Conservation (phyloP, 2,113 vertebrate species). For the Prunella himalayana region DNA sequence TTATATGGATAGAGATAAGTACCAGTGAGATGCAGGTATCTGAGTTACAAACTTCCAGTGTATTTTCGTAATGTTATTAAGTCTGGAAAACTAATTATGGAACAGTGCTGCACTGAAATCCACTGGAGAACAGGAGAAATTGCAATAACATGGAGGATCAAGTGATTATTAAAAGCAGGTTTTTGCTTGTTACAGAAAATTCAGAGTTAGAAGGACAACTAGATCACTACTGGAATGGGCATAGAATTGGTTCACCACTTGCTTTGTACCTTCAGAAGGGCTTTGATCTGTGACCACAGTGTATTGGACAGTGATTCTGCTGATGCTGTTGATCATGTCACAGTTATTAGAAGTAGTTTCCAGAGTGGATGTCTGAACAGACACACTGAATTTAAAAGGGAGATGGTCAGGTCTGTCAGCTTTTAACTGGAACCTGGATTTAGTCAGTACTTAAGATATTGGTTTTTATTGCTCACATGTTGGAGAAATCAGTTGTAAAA, state of each 20-base stretch:
- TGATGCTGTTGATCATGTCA: background rate
- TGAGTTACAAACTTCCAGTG: background rate
- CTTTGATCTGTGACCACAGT: background rate
- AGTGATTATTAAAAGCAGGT: background rate
- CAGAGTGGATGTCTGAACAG: background rate
- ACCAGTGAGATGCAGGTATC: background rate
- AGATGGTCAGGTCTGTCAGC: background rate
- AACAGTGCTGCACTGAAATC: background rate
- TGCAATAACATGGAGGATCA: background rate
- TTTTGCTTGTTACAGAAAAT: background rate
- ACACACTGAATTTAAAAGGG: background rate
- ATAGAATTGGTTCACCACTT: background rate
- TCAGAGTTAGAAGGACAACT: background rate
- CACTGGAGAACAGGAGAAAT: background rate
- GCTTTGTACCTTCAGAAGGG: background rate
- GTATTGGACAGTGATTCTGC: background rate
- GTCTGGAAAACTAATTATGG: background rate
- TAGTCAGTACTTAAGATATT: background rate
- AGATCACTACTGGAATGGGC: background rate
- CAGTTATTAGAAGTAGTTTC: background rate
- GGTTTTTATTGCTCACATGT: background rate
- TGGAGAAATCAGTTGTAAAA: background rate
- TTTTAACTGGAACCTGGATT: background rate
- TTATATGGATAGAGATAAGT: background rate
- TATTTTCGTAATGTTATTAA: background rate